Percentiles rank a stretch among this genome's conserved stretches.
phyloP scores from a whole-genome alignment of 1,140 invertebrate genomes.

The Aphis gossypii region DNA sequence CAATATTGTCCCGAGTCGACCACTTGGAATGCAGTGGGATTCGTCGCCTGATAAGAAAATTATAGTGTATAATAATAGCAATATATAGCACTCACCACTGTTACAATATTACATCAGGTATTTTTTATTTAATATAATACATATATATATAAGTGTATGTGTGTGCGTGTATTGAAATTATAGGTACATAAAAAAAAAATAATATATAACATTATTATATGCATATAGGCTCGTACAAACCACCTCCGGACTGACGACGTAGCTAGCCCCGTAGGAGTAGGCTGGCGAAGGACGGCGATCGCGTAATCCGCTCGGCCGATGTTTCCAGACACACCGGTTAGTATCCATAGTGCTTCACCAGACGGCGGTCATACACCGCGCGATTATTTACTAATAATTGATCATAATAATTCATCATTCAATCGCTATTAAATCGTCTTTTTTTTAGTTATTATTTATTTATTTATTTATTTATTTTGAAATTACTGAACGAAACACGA shows the following conservation, averaged over 20 bases:
- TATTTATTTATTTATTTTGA: background rate
- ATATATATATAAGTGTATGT: no score
- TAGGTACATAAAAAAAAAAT: background rate
- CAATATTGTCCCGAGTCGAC: background rate
- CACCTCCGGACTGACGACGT: slow-evolving; percentile 35
- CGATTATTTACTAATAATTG: background rate
- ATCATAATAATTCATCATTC: background rate
- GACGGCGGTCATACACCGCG: slow-evolving; percentile 7
- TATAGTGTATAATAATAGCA: background rate
- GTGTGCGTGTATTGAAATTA: background rate
- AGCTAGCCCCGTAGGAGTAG: slow-evolving; percentile 43
- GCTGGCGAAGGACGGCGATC: slow-evolving; percentile 38
- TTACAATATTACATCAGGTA: no score
- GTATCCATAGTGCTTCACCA: slow-evolving; percentile 33
- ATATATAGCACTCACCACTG: background rate
- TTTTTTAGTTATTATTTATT: background rate
- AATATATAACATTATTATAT: background rate
- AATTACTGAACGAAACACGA: background rate
- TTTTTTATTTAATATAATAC: no score
- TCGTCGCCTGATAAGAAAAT: slow-evolving; percentile 37
- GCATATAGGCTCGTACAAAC: background rate
- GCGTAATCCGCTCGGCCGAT: slow-evolving; percentile 7
- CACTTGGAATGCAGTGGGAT: slow-evolving; percentile 38
- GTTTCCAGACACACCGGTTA: slow-evolving; percentile 55
- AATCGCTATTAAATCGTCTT: background rate